Conservation (phyloP, 2,797 vertebrate genomes). For the Bryconaethiops microstoma region DNA sequence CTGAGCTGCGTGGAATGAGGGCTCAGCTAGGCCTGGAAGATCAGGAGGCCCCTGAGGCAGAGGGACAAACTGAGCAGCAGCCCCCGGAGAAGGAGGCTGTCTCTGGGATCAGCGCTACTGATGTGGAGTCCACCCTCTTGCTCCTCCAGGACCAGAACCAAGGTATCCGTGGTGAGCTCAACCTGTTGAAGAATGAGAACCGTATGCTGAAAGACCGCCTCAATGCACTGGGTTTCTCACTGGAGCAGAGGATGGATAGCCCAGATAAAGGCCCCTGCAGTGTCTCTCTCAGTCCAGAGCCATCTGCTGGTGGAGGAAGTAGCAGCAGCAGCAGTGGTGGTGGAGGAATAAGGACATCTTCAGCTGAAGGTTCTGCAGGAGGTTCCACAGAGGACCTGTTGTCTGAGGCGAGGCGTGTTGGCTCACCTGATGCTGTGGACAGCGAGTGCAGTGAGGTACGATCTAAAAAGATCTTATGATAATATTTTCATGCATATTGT, state of each 20-base stretch:
- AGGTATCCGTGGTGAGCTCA: slow-evolving; percentile 84
- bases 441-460: slow-evolving; percentile 73
- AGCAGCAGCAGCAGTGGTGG: slow-evolving; percentile 77
- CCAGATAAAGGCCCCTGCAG: slow-evolving; percentile 81
- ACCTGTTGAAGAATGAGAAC: slow-evolving; percentile 87
- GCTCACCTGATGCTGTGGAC: slow-evolving; percentile 80
- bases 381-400: slow-evolving; percentile 85
- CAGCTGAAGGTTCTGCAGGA: slow-evolving; percentile 84
- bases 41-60: slow-evolving; percentile 31
- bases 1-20: slow-evolving; percentile 81
- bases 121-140: slow-evolving; percentile 81
- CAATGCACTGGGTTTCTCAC: slow-evolving; percentile 86
- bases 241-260: slow-evolving; percentile 84
- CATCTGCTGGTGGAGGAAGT: slow-evolving; percentile 70
- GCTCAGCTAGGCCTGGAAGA: slow-evolving; percentile 83
- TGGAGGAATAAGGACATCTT: slow-evolving; percentile 74
- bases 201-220: slow-evolving; percentile 88
- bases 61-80: slow-evolving; percentile 59
- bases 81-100: slow-evolving; percentile 70
- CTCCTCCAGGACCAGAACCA: slow-evolving; percentile 86
- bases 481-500: no score
- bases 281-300: slow-evolving; percentile 80
- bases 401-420: slow-evolving; percentile 39
- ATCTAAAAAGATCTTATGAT: background rate
- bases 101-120: slow-evolving; percentile 70